Base-by-base conservation (phyloP, 2,888 invertebrate genomes). In the Eupithecia pulchellata region DNA sequence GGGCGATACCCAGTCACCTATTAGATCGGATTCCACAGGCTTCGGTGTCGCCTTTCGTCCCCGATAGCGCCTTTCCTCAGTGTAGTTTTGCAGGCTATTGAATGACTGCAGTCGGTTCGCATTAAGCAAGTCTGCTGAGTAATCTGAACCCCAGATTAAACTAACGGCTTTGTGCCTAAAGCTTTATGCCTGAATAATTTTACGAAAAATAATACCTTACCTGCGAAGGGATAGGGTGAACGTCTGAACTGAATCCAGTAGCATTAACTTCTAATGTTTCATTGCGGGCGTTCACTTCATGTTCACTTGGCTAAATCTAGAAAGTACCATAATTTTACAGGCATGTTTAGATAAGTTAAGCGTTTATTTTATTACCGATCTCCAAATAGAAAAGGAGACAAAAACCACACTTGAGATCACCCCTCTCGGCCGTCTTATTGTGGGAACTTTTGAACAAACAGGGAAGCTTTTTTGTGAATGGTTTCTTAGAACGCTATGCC, bases 381-480 rank as follows among this genome's bases (percentile, higher is more conserved):
- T 89, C 86, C 82, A 90, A 91, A 91, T 91, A 90, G 89, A 85
- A 84, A 77, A 81, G 79, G 81, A 86, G 87, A 91, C 87, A 93
- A 93, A 93, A 93, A 92, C 87, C 82, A 85, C 91, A 91, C 93
- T 93, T 89, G 89, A 93, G 87, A 89, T 86, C 84, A 90, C 91
- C 91, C 89, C 88, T 89, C 89, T 89, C 87, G 84, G 78, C 83
- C 80, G 82, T 80, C 74, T 84, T 84, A 87, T 90, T 94, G 91
- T 93, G 93, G 92, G 93, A 92, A 93, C 87, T 83, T 85, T 84
- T 82, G 81, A 88, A 86, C 85, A 84, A 86, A 87, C 84, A 82
- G 87, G 84, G 88, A 89, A 86, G 87, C 84, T 80, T 86, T 90
- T 91, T 91, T 87, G 83, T 84, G 72, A 76, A 76, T 73, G 78